Evolutionary conservation across 2,797 vertebrate species (phyloP), one percentile per base, ranked within the genome.

Genomic region (Microctenopoma lineatum): DNA sequence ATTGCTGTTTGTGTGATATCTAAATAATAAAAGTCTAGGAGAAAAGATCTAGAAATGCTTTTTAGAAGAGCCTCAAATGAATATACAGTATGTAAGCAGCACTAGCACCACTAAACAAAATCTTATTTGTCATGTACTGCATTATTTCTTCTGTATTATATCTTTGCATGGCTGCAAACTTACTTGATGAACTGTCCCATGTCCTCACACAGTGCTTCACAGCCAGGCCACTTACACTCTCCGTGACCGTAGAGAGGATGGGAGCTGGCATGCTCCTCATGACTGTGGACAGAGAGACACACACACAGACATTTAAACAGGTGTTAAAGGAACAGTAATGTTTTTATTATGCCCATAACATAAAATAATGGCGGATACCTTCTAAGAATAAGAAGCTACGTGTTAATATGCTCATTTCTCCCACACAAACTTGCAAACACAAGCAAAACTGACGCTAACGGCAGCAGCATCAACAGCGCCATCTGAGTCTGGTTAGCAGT

Each of bases 121-220:
- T 14, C 8, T 46, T 57, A 41, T 36, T 26, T 41, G 38, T 32
- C 55, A 10, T 51, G 6, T 29, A 8, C 3, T 48, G 15, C 3
- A 45, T 44, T 70, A n/a, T 25, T 59, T 59, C 9, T 10, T 36
- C 1, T 48, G 12, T 5, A 26, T 27, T 2, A 51, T 29, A 18
- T 39, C 32, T 55, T 32, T 59, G 51, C n/a, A 3, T 46, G 42
- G 45, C n/a, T 46, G 21, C 48, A 46, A 6, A 95, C 97, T 93
- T 87, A 99, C 98, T 99, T 99, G 91, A 99, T 96, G 89, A 99
- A 99, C 92, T 98, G 97, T 80, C 97, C 96, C 94, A 98, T 93
- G 93, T 99, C 98, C 82, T 99, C 98, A 80, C 98, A 99, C 86
- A 99, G 95, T 73, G 97, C 97, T 95, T 99, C 98, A 81, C 98